phyloP scores from a whole-genome alignment of 2,888 invertebrate species.

The Linnaemya tessellans region DNA sequence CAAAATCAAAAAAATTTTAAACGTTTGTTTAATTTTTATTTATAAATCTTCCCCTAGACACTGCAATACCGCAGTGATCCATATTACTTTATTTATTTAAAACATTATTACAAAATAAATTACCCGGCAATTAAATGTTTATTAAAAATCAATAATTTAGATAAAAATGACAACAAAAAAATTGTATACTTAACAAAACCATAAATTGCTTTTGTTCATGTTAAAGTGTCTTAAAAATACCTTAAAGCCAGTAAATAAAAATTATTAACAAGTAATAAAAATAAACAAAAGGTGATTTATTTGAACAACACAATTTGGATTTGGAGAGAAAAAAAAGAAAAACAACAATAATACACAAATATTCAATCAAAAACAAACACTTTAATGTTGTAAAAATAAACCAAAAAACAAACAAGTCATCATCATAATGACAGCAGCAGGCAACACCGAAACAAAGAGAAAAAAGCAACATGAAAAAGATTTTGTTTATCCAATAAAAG shows the following conservation, averaged over 20 bases:
- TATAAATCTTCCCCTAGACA: slow-evolving; percentile 2
- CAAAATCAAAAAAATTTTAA: slow-evolving; percentile 26
- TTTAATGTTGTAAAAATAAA: slow-evolving; percentile 38
- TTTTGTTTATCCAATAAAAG: slow-evolving; percentile 37
- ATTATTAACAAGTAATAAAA: slow-evolving; percentile 37
- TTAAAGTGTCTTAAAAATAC: slow-evolving; percentile 28
- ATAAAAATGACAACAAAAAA: slow-evolving; percentile 6
- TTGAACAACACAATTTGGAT: neutral
- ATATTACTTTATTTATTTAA: neutral
- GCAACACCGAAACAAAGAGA: neutral
- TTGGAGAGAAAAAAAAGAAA: neutral
- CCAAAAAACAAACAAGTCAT: slow-evolving; percentile 48
- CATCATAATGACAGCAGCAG: neutral
- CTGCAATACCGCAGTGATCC: slow-evolving; percentile 1
- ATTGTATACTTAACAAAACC: slow-evolving; percentile 15
- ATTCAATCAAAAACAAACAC: slow-evolving; percentile 28
- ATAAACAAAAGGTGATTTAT: slow-evolving; percentile 11
- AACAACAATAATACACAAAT: neutral
- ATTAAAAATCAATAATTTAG: slow-evolving; percentile 6
- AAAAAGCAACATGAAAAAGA: neutral
- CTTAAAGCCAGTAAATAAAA: slow-evolving; percentile 43
- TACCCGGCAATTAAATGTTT: neutral
- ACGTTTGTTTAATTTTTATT: slow-evolving; percentile 20
- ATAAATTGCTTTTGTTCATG: slow-evolving; percentile 23
- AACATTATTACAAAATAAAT: slow-evolving; percentile 24